phyloP scores from a whole-genome alignment of 1,140 invertebrate genomes.

The Drosophila varians region DNA sequence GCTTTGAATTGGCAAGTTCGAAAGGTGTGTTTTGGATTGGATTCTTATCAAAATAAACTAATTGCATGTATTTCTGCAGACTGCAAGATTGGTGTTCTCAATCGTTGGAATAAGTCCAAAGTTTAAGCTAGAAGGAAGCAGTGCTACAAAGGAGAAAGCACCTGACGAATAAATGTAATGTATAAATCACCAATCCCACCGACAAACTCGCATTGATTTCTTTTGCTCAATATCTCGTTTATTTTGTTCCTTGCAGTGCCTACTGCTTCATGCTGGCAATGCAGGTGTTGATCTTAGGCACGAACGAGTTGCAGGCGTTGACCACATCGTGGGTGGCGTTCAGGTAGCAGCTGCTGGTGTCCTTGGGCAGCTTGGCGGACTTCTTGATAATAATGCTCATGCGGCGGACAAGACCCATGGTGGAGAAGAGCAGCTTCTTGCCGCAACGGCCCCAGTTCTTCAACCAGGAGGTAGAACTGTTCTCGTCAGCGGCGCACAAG shows the following conservation, averaged over 20 bases:
- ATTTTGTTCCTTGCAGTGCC: background rate
- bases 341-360: constrained; percentile 43
- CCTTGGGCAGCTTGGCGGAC: constrained; percentile 21
- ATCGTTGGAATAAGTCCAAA: too few species aligned
- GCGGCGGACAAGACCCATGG: constrained; percentile 11
- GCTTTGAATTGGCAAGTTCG: too few species aligned
- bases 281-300: constrained; percentile 42
- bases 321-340: constrained; percentile 31
- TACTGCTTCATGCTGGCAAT: constrained; percentile 14
- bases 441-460: constrained; percentile 18
- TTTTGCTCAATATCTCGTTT: constrained; percentile 28
- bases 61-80: too few species aligned
- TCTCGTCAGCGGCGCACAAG: constrained; percentile 19
- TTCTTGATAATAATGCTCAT: constrained; percentile 36
- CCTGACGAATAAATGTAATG: background rate
- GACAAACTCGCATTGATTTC: background rate
- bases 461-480: background rate
- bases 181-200: background rate
- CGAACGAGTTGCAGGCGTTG: constrained; percentile 26
- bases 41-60: too few species aligned
- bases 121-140: too few species aligned
- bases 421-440: constrained; percentile 2
- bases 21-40: too few species aligned
- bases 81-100: too few species aligned
- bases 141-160: too few species aligned